A percentile compares a stretch with the other conserved stretches of the same genome.
These are phyloP conservation scores for Chromoteleia sp. DNA, from an alignment of 2,888 invertebrate species.

Conservation along the genomic window DNA sequence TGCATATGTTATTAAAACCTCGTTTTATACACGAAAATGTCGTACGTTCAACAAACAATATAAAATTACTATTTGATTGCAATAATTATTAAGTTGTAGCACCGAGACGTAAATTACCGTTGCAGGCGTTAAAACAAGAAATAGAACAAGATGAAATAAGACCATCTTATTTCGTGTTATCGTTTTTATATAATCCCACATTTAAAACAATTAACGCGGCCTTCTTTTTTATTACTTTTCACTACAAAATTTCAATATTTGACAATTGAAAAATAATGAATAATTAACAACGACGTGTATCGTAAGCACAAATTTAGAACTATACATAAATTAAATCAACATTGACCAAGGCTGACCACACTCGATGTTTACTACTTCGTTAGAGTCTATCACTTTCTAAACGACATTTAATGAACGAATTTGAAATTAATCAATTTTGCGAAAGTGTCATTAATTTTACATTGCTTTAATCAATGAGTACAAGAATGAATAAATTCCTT, in stretches of 20 bases:
- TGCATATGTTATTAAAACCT: constrained; percentile 33
- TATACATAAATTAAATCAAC: constrained; percentile 24
- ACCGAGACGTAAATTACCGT: constrained; percentile 44
- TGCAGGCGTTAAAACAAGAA: constrained; percentile 61
- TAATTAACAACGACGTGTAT: not conserved
- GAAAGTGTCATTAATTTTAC: not conserved
- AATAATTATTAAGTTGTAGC: constrained; percentile 57
- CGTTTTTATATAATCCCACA: constrained; percentile 56
- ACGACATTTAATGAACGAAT: constrained; percentile 8
- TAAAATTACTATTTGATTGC: constrained; percentile 57
- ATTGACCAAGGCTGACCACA: constrained; percentile 72
- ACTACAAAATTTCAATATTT: not conserved
- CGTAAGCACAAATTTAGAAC: not conserved
- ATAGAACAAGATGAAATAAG: too few relatives aligned
- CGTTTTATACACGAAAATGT: constrained; percentile 47
- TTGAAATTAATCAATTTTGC: not conserved
- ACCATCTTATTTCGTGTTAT: constrained; percentile 37
- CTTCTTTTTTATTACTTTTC: not conserved
- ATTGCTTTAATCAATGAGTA: not conserved
- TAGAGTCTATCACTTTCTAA: constrained; percentile 40
- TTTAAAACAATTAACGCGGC: constrained; percentile 18
- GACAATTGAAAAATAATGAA: not conserved
- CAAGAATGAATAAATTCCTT: not conserved
- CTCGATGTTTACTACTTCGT: constrained; percentile 73
- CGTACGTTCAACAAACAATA: constrained; percentile 55